These are phyloP conservation scores for Barnardius zonarius DNA, from an alignment of 2,113 vertebrate species.

Conservation along the genomic window DNA sequence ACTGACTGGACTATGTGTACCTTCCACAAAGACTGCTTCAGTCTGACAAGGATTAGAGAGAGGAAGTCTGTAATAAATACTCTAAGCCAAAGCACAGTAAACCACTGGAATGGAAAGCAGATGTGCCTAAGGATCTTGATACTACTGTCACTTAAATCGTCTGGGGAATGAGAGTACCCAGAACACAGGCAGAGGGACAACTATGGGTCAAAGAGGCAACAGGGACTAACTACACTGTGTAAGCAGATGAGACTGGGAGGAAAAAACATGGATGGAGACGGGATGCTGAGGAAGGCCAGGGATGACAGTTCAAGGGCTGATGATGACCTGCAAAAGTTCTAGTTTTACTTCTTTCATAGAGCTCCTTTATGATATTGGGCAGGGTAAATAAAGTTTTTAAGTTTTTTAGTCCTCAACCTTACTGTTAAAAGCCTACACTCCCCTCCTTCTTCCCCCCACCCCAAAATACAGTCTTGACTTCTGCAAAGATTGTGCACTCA, in stretches of 20 bases:
- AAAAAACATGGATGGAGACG: neutral
- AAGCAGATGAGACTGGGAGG: neutral
- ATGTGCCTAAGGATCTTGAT: neutral
- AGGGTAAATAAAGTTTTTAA: neutral
- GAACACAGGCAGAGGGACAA: neutral
- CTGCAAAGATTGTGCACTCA: neutral
- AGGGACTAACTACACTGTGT: neutral
- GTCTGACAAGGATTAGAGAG: neutral
- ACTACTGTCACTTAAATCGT: neutral
- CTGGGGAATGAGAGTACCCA: neutral
- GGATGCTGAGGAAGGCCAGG: neutral
- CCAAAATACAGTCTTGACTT: neutral
- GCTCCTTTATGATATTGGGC: neutral
- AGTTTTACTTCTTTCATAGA: neutral
- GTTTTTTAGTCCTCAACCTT: neutral
- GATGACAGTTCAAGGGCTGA: neutral
- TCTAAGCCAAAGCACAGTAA: neutral
- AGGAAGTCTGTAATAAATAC: neutral
- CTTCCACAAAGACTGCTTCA: neutral
- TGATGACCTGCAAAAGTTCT: neutral
- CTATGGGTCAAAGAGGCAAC: neutral
- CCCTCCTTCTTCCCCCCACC: neutral
- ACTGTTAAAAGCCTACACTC: neutral
- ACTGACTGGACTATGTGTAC: neutral
- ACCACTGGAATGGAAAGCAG: neutral